phyloP scores from a whole-genome alignment of 2,113 vertebrate genomes.

The Clupea harengus region DNA sequence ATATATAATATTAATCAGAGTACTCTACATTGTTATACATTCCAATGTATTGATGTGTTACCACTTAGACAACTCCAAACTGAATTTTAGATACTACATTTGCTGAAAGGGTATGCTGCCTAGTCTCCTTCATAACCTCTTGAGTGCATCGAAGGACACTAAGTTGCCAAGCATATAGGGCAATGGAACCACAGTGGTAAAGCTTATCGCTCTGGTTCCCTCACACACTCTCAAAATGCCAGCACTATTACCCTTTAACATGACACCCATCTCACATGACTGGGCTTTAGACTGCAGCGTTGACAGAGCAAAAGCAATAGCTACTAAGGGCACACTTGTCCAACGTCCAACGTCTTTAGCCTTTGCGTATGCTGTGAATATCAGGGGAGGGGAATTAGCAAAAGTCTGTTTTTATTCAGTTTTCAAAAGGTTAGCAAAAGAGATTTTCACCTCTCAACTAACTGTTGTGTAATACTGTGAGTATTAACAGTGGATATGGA shows the following conservation, averaged over 20 bases:
- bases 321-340: background rate
- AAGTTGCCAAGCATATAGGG: background rate
- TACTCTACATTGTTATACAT: too few relatives aligned
- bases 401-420: background rate
- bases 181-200: background rate
- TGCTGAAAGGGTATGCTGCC: background rate
- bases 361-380: background rate
- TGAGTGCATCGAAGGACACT: background rate
- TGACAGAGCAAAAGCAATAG: background rate
- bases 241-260: background rate
- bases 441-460: too few relatives aligned
- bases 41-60: background rate
- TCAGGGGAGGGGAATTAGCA: background rate
- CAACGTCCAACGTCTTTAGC: background rate
- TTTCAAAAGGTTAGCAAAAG: too few relatives aligned
- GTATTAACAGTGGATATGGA: too few relatives aligned
- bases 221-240: slow-evolving; percentile 2
- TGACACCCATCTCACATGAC: slow-evolving; percentile 9
- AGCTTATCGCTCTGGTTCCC: background rate
- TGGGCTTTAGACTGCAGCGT: too few relatives aligned
- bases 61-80: background rate
- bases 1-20: too few relatives aligned
- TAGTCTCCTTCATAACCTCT: background rate
- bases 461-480: too few relatives aligned
- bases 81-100: background rate